Percentiles rank a stretch among this genome's conserved stretches.
Conservation (phyloP, 1,140 invertebrate species). For the Trichonephila clavipes region DNA sequence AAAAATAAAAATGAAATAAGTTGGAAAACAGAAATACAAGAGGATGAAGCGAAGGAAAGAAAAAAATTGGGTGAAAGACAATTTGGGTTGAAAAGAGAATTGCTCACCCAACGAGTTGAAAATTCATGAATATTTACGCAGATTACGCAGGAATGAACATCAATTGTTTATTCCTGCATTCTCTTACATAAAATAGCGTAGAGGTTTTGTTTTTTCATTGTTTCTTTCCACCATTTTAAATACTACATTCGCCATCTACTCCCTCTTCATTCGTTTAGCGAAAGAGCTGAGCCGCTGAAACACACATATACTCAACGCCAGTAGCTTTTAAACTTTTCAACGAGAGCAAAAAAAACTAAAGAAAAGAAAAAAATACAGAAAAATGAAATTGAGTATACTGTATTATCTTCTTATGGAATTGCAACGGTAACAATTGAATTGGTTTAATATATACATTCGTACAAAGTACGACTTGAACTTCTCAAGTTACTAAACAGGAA, state of each 20-base stretch:
- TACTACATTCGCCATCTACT: slow-evolving; percentile 50
- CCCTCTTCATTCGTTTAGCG: slow-evolving; percentile 22
- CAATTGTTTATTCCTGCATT: slow-evolving; percentile 74
- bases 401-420: too few species aligned
- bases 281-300: slow-evolving; percentile 18
- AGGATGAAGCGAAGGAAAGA: slow-evolving; percentile 24
- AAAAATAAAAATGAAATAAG: slow-evolving; percentile 68
- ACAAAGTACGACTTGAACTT: too few species aligned
- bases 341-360: not conserved
- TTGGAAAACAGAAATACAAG: not conserved
- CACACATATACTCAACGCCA: slow-evolving; percentile 22
- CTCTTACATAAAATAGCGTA: slow-evolving; percentile 54
- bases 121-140: slow-evolving; percentile 75
- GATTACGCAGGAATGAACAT: slow-evolving; percentile 74
- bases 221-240: not conserved
- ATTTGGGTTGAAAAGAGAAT: slow-evolving; percentile 71
- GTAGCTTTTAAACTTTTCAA: slow-evolving; percentile 52
- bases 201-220: slow-evolving; percentile 19
- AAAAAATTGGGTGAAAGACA: slow-evolving; percentile 64
- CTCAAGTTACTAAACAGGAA: too few species aligned
- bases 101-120: slow-evolving; percentile 63
- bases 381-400: not conserved
- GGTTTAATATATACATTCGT: too few species aligned
- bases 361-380: not conserved
- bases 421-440: too few species aligned